Evolutionary conservation across 2,888 invertebrate genomes (phyloP).

Genomic region (Neuroscelio doddi): DNA sequence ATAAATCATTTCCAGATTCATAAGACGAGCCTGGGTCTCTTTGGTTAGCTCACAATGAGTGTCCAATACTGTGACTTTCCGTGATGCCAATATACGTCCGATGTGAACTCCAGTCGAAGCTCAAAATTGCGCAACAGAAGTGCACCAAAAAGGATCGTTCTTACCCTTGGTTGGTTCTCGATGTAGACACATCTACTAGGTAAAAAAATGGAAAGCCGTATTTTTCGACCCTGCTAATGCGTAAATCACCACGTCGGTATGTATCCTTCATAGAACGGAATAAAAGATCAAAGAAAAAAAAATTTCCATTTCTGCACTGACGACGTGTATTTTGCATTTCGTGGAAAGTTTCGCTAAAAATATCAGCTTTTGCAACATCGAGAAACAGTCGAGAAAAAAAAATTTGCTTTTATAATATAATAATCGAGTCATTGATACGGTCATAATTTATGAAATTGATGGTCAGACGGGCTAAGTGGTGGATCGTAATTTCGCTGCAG

Average conservation of each 20-base stretch:
- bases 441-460: background rate
- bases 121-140: conserved; percentile 1
- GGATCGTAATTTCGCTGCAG: conserved; percentile 26
- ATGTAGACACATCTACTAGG: background rate
- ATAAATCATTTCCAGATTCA: conserved; percentile 8
- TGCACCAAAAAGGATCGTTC: background rate
- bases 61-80: conserved; percentile 12
- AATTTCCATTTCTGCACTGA: no score
- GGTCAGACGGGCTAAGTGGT: conserved; percentile 26
- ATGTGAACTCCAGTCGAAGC: background rate
- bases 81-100: no score
- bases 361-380: no score
- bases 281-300: no score
- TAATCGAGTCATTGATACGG: no score
- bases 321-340: no score
- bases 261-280: conserved; percentile 5
- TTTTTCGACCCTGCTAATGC: conserved; percentile 1
- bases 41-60: conserved; percentile 17
- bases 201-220: background rate
- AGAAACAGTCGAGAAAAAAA: no score
- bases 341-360: no score
- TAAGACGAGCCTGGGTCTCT: conserved; percentile 10
- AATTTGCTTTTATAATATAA: no score
- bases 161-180: no score
- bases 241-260: conserved; percentile 1